Evolutionary conservation across 2,797 vertebrate species (phyloP).

Genomic region (Coendou prehensilis): DNA sequence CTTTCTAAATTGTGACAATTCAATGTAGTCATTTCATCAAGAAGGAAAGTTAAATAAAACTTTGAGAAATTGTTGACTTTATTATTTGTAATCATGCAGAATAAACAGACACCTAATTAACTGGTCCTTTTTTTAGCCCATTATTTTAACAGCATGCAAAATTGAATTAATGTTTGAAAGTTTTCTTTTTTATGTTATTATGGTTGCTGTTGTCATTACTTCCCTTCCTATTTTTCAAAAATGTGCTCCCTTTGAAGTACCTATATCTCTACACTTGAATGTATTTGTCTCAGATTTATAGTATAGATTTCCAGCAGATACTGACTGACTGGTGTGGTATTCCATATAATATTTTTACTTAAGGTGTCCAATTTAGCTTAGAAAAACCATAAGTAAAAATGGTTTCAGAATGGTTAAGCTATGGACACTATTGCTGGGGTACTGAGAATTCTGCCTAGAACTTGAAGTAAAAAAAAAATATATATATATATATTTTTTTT

Average conservation of each 20-base stretch:
- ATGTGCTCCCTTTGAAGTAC: background rate
- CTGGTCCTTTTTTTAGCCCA: background rate
- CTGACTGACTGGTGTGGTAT: background rate
- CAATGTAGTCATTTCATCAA: background rate
- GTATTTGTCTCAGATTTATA: background rate
- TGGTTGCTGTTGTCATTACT: background rate
- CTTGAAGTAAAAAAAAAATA: constrained; percentile 48
- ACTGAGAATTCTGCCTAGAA: constrained; percentile 34
- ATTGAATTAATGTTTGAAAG: background rate
- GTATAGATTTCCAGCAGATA: background rate
- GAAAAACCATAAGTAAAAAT: background rate
- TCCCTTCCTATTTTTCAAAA: constrained; percentile 14
- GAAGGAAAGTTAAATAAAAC: background rate
- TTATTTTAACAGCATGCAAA: background rate
- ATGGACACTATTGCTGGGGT: background rate
- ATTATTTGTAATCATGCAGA: constrained; percentile 49
- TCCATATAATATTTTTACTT: background rate
- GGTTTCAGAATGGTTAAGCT: constrained; percentile 26
- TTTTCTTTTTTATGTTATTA: background rate
- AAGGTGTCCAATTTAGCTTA: background rate
- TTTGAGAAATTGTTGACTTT: background rate
- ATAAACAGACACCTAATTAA: constrained; percentile 11
- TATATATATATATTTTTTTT: background rate
- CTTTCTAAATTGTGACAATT: background rate
- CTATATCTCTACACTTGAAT: background rate